Base-by-base conservation (phyloP, 2,797 vertebrate genomes). In the Syngnathus acus region DNA sequence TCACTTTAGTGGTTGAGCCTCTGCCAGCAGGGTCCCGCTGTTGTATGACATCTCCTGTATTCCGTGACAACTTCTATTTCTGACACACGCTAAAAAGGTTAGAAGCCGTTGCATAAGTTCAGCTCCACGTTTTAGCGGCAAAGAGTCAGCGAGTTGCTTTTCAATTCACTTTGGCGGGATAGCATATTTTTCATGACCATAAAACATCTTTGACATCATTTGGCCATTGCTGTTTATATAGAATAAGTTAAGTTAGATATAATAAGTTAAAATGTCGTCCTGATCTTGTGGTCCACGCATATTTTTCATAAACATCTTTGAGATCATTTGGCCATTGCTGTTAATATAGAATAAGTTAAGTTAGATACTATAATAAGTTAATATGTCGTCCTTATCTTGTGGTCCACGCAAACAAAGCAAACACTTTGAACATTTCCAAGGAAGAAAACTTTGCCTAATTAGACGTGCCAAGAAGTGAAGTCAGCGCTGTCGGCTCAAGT, bases 401-500 rank as follows among this genome's bases (percentile, higher is more conserved):
- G 32, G 32, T 32, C 32, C 2, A 4, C 32, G 32, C 32, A 32
- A 32, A 32, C 32, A 4, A 32, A 32, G 32, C 32, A 32, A 32
- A 32, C 4, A 32, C 32, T 32, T 32, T 61, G 50, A 48, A 62
- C 65, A 60, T 80, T 84, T 80, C 70, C 72, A 64, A 66, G 78
- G 70, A 81, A 74, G 75, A 75, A 83, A 71, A 78, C 74, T 70
- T 73, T 68, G 77, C 82, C 78, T 80, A 85, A 87, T 85, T 80
- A 84, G 70, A 75, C 64, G 78, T 65, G 77, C 54, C 42, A 17
- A 59, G 82, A 83, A 37, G 73, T 67, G 65, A 2, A 51, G 78
- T 81, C 84, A 75, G 79, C 78, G 72, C 87, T 91, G 89, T 91
- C 90, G 88, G 72, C 87, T 65, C 16, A 65, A 39, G 53, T 47